These are phyloP conservation scores for Xyrauchen texanus DNA, from an alignment of 2,113 vertebrate genomes.

Conservation along the genomic window DNA sequence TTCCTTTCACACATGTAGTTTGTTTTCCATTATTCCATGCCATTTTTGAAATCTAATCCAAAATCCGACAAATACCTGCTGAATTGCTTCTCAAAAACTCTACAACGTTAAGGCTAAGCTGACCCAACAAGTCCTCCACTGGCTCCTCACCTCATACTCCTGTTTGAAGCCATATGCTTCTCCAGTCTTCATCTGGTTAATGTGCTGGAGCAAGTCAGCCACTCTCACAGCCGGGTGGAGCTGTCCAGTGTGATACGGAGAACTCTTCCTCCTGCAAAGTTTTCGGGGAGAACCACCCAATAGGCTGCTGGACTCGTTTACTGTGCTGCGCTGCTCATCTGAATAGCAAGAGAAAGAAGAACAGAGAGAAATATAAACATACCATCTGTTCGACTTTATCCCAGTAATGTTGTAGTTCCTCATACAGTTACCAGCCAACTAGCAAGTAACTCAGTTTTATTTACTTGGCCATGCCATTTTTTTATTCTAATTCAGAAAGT, in stretches of 20 bases:
- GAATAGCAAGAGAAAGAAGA: not conserved
- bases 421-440: too few species aligned
- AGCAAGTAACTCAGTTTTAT: too few species aligned
- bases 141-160: slow-evolving; percentile 87
- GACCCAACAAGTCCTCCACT: not conserved
- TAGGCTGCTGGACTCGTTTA: slow-evolving; percentile 91
- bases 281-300: slow-evolving; percentile 81
- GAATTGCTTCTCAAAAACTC: not conserved
- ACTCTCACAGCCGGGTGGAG: slow-evolving; percentile 90
- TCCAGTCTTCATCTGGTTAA: slow-evolving; percentile 95
- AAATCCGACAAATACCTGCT: too few species aligned
- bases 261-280: slow-evolving; percentile 86
- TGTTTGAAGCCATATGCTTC: slow-evolving; percentile 97
- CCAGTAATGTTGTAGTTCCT: too few species aligned
- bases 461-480: too few species aligned
- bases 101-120: not conserved
- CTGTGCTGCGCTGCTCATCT: slow-evolving; percentile 87
- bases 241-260: slow-evolving; percentile 91
- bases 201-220: slow-evolving; percentile 92
- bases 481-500: too few species aligned
- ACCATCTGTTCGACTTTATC: too few species aligned
- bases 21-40: too few species aligned
- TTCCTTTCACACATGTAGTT: too few species aligned
- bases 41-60: too few species aligned
- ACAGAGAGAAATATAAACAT: not conserved